Evolutionary conservation across 2,113 vertebrate genomes (phyloP), one percentile per base, ranked within the genome.

Genomic region (Nematolebias whitei): DNA sequence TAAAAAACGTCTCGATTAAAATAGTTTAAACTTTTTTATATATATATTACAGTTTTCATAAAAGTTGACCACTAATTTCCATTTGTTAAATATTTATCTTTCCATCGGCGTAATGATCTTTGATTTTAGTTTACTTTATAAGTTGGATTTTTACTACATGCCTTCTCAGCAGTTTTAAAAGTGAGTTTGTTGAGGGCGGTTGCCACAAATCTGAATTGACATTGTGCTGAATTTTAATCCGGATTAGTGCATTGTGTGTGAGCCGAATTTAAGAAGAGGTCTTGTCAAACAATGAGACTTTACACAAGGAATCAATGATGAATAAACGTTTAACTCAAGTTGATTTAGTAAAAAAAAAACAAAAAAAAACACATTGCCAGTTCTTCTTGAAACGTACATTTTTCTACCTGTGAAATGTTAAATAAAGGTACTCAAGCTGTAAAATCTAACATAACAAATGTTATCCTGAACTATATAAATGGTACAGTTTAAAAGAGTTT

Each of bases 61-160:
- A n/a, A n/a, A n/a, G n/a, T n/a, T n/a, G n/a, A n/a, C n/a, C n/a
- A n/a, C n/a, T n/a, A n/a, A n/a, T 0, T 35, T 8, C 52, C 15
- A 16, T 1, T 53, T 0, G 2, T 11, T 4, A 11, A 0, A 1
- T 10, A 2, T 14, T 29, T 0, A 0, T 2, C 2, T 51, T 56
- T 22, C 32, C 57, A 73, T 72, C 61, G 66, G 73, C 16, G 0
- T 8, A 2, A 19, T 29, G 14, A 7, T 6, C 45, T 48, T 54
- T 38, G 12, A 6, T 32, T 12, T 35, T 10, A 54, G 24, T 4
- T 0, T 53, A 63, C 41, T 74, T n/a, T n/a, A 65, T 44, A 22
- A 3, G 63, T 35, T 52, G 43, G 39, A 7, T 22, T 56, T 9
- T n/a, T 35, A 44, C 14, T 7, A 20, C 44, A 19, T 19, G 9